These are phyloP conservation scores for Acridotheres tristis DNA, from an alignment of 2,797 vertebrate species.

Conservation along the genomic window DNA sequence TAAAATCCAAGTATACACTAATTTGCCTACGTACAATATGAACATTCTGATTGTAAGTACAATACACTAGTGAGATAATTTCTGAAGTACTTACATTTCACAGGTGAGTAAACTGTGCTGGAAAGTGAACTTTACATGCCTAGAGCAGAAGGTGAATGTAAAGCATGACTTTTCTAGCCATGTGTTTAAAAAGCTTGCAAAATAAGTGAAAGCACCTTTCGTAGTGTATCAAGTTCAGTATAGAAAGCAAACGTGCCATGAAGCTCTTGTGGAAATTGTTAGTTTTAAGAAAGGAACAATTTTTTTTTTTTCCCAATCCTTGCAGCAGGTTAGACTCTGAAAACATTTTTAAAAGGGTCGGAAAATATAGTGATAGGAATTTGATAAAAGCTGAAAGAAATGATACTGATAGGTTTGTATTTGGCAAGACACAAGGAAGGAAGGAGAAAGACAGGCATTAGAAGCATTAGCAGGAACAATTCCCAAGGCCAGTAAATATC, in stretches of 20 bases:
- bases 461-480: slow-evolving; percentile 37
- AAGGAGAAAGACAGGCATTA: slow-evolving; percentile 20
- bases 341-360: neutral
- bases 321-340: neutral
- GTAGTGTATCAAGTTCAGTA: neutral
- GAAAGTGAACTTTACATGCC: neutral
- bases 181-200: neutral
- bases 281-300: neutral
- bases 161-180: neutral
- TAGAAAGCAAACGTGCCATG: neutral
- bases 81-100: neutral
- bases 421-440: neutral
- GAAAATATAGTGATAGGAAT: neutral
- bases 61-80: neutral
- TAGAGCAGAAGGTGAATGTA: neutral
- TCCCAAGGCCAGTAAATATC: slow-evolving; percentile 56
- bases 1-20: neutral
- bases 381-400: neutral
- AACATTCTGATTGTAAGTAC: neutral
- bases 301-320: neutral
- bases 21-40: neutral
- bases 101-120: neutral
- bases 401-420: neutral
- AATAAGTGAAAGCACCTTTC: neutral
- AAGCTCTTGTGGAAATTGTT: neutral